Evolutionary conservation across 1,140 invertebrate genomes (phyloP).

Genomic region (Gryllus bimaculatus): DNA sequence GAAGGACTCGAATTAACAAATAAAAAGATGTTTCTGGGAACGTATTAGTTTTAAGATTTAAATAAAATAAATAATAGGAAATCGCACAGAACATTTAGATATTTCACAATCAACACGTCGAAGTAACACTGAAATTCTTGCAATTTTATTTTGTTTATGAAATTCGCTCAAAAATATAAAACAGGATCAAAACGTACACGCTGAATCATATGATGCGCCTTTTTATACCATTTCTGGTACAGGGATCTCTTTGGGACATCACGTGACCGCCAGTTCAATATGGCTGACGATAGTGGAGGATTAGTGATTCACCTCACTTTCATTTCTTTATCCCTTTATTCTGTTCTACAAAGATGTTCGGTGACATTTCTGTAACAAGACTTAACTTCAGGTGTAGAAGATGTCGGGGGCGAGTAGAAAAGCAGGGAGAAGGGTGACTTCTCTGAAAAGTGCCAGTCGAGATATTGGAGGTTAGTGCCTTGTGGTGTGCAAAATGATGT

Average conservation of each 20-base stretch:
- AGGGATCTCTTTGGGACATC: background rate
- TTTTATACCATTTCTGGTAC: background rate
- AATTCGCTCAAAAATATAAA: too few relatives aligned
- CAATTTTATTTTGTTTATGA: too few relatives aligned
- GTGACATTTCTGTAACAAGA: slow-evolving; percentile 10
- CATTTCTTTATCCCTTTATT: slow-evolving; percentile 16
- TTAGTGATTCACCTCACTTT: slow-evolving; percentile 8
- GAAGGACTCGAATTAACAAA: too few relatives aligned
- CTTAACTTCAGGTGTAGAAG: slow-evolving; percentile 19
- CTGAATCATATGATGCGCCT: background rate
- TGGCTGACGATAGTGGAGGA: slow-evolving; percentile 22
- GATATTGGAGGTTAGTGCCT: slow-evolving; percentile 20
- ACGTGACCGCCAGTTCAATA: slow-evolving; percentile 17
- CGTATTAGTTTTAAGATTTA: too few relatives aligned
- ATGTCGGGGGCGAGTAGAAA: slow-evolving; percentile 23
- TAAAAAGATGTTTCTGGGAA: too few relatives aligned
- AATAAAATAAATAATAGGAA: too few relatives aligned
- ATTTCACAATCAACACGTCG: too few relatives aligned
- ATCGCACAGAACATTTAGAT: too few relatives aligned
- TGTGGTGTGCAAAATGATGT: background rate
- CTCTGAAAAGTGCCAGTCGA: slow-evolving; percentile 17
- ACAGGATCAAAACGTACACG: too few relatives aligned
- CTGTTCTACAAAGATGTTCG: slow-evolving; percentile 5
- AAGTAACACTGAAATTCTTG: too few relatives aligned
- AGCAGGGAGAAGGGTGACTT: slow-evolving; percentile 22